Evolutionary conservation across 2,113 vertebrate species (phyloP), one percentile per base, ranked within the genome.

Genomic region (Carassius auratus): DNA sequence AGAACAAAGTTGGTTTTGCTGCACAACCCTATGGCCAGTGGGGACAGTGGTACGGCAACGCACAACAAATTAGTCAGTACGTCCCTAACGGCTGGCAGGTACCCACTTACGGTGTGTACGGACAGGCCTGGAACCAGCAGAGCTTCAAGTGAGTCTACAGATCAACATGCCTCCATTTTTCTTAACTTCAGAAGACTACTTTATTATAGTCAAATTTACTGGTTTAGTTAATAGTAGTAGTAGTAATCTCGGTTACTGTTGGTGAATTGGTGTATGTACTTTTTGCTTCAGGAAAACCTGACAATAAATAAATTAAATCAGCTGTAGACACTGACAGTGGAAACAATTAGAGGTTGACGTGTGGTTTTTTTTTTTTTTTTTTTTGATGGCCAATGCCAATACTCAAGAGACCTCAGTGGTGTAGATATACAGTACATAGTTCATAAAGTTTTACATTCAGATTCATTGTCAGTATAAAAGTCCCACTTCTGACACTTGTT

Each of bases 81-180:
- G 94, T 99, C 93, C 97, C 97, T 62, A 98, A 99, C 5, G 97
- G 98, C 81, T 99, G 98, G 98, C 97, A 98, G 89, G 96, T 99
- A 84, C 98, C 98, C 84, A 94, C 97, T 57, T 99, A 99, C 19
- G 94, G 96, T 33, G 93, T 99, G 84, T 99, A 99, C 81, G 92
- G 98, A 79, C 98, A 99, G 89, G 94, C 97, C 0, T 99, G 98
- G 98, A 98, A 96, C 91, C 98, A 99, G 89, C 98, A 97, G 92
- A 96, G 97, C 90, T 99, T 97, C 90, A 97, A 95, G 96, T 99
- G 95, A 97, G 96, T 33, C 15, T 93, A 93, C 84, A 82, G 83
- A n/a, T 75, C 15, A 84, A 55, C 14, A 8, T 85, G 7, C 19
- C 48, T 52, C 3, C n/a, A 23, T 74, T 74, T 42, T 10, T 17